These are phyloP conservation scores for Harmothoe impar DNA, from an alignment of 2,888 invertebrate genomes.

Conservation along the genomic window DNA sequence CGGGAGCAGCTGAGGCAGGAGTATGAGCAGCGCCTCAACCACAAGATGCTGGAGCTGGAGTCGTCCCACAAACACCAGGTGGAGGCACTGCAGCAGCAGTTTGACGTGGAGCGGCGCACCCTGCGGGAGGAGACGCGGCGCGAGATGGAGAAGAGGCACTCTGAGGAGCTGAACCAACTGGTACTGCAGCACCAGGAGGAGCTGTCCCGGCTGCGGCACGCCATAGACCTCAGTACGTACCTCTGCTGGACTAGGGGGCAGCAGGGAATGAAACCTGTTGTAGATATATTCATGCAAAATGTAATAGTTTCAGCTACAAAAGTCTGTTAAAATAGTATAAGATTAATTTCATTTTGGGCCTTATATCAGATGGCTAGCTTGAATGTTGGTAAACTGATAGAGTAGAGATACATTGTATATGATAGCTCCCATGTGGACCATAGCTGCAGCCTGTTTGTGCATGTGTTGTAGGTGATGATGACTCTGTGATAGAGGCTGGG, in stretches of 20 bases:
- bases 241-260: neutral
- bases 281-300: no score
- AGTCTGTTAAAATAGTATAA: no score
- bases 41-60: conserved; percentile 71
- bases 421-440: no score
- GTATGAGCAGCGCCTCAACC: conserved; percentile 36
- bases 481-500: conserved; percentile 69
- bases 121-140: conserved; percentile 62
- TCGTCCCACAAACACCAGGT: conserved; percentile 70
- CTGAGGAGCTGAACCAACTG: conserved; percentile 74
- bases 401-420: no score
- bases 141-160: conserved; percentile 74
- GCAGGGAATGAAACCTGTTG: no score
- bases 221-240: conserved; percentile 55
- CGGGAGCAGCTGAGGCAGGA: conserved; percentile 62
- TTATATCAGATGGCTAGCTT: no score
- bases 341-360: no score
- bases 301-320: no score
- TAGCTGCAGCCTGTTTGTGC: no score
- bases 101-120: conserved; percentile 50
- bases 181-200: conserved; percentile 75
- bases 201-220: conserved; percentile 66
- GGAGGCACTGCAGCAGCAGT: conserved; percentile 41
- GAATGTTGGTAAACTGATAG: no score
- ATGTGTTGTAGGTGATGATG: conserved; percentile 61